A percentile compares a stretch with the other conserved stretches of the same genome.
phyloP scores from a whole-genome alignment of 2,113 vertebrate genomes.

The Astur gentilis region DNA sequence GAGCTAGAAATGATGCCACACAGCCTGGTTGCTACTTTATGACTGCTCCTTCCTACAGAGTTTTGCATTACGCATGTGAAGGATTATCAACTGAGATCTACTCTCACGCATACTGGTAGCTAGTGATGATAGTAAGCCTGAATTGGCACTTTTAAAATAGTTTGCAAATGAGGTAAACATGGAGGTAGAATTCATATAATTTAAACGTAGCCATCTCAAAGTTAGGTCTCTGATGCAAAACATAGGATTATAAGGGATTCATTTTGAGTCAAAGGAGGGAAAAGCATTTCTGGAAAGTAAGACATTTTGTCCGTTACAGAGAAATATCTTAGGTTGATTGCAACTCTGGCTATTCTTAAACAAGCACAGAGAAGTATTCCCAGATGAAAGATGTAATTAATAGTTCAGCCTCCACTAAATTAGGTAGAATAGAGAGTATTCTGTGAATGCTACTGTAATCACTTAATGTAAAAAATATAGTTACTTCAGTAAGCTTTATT shows the following conservation, averaged over 20 bases:
- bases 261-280: not conserved
- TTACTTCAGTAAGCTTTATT: not conserved
- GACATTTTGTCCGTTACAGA: not conserved
- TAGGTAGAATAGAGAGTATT: not conserved
- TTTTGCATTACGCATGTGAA: not conserved
- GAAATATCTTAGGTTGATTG: not conserved
- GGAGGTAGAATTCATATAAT: not conserved
- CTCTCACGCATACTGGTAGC: rapidly evolving
- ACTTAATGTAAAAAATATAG: not conserved
- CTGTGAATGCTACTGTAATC: not conserved
- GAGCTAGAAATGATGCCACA: not conserved
- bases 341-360: not conserved
- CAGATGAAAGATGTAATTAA: not conserved
- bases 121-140: not conserved
- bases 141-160: not conserved
- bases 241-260: not conserved
- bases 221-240: not conserved
- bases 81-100: not conserved
- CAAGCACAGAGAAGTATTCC: not conserved
- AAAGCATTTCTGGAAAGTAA: not conserved
- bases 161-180: not conserved
- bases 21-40: not conserved
- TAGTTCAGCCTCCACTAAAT: not conserved
- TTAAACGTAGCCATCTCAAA: rapidly evolving
- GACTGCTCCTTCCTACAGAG: not conserved